Evolutionary conservation across 2,888 invertebrate genomes (phyloP).

Genomic region (Callosobruchus maculatus): DNA sequence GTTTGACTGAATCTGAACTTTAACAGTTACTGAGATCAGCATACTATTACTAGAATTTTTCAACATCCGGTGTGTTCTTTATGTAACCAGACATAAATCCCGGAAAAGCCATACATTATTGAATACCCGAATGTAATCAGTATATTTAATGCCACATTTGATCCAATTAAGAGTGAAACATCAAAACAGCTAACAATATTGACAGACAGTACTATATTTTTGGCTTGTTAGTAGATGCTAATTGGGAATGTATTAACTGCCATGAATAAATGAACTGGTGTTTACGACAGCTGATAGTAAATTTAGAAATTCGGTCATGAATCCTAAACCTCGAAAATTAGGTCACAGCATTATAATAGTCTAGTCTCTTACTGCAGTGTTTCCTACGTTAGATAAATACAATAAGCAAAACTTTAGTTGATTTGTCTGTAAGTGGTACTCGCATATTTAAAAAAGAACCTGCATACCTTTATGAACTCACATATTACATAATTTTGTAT

Average conservation of each 20-base stretch:
- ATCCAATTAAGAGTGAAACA: not conserved
- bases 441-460: too few species aligned
- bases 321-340: not conserved
- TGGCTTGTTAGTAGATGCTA: not conserved
- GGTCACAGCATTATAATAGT: not conserved
- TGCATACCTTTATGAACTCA: too few species aligned
- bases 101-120: not conserved
- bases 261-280: not conserved
- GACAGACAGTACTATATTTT: not conserved
- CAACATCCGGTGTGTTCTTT: too few species aligned
- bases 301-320: not conserved
- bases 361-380: too few species aligned
- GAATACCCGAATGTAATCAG: not conserved
- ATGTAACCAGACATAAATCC: not conserved
- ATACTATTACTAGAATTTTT: too few species aligned
- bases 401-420: too few species aligned
- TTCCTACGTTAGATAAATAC: too few species aligned
- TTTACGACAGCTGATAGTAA: not conserved
- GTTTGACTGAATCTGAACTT: too few species aligned
- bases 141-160: not conserved
- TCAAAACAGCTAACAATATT: not conserved
- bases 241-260: not conserved
- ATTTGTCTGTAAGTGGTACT: too few species aligned
- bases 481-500: too few species aligned
- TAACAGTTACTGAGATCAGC: too few species aligned